These are phyloP conservation scores for Myripristis jacobus DNA, from an alignment of 2,797 vertebrate species.

Conservation along the genomic window DNA sequence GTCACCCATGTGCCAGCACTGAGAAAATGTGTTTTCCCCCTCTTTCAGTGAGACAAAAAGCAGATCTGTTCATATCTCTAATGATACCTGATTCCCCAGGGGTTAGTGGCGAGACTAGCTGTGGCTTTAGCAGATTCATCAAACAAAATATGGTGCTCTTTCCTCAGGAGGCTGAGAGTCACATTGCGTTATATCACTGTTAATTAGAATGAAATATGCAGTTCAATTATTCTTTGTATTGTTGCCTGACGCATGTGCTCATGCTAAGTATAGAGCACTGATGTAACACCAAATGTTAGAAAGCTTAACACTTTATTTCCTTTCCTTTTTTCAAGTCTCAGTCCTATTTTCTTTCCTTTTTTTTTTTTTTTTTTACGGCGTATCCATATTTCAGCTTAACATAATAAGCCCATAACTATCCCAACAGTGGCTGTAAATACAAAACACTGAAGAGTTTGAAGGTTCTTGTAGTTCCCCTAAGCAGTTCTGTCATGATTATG, in stretches of 20 bases:
- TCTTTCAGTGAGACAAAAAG: conserved; percentile 79
- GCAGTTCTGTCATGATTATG: conserved; percentile 57
- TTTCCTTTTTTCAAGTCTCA: conserved; percentile 51
- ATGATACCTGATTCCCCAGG: conserved; percentile 88
- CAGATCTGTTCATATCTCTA: conserved; percentile 85
- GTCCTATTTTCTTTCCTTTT: conserved; percentile 9
- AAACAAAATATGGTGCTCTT: conserved; percentile 84
- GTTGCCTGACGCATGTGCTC: conserved; percentile 75
- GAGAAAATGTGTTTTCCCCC: conserved; percentile 70
- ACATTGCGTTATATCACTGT: conserved; percentile 86
- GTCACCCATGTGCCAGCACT: conserved; percentile 71
- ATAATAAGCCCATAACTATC: conserved; percentile 39
- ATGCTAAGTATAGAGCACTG: conserved; percentile 79
- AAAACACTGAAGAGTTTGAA: conserved; percentile 44
- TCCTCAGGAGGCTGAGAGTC: conserved; percentile 84
- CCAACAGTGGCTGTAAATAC: conserved; percentile 41
- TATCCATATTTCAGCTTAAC: conserved; percentile 49
- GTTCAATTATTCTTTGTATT: conserved; percentile 86
- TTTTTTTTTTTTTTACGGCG: conserved; percentile 2
- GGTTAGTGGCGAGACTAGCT: conserved; percentile 77
- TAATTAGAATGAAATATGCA: conserved; percentile 89
- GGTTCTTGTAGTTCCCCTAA: conserved; percentile 49
- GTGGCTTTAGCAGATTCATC: conserved; percentile 86
- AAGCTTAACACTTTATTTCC: conserved; percentile 74
- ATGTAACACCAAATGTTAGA: conserved; percentile 80